Conservation (phyloP, 2,113 vertebrate species). For the Zosterops lateralis region DNA sequence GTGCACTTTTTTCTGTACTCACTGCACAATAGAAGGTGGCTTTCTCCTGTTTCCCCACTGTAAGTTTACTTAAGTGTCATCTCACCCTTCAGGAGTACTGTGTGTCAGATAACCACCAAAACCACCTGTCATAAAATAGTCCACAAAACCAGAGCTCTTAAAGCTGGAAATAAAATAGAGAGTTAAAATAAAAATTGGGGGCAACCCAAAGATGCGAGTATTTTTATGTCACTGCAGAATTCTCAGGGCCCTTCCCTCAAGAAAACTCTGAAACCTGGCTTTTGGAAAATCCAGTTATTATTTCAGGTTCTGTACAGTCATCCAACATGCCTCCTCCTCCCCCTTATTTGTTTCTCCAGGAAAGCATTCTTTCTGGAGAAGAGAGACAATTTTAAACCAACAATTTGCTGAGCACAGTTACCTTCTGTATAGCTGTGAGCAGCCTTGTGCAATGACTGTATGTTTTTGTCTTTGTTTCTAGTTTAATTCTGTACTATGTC, state of each 20-base stretch:
- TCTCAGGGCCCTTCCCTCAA: slow-evolving; percentile 25
- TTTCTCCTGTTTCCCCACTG: background rate
- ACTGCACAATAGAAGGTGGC: background rate
- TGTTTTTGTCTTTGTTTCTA: background rate
- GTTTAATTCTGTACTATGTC: background rate
- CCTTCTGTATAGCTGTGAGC: slow-evolving; percentile 18
- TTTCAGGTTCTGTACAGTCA: background rate
- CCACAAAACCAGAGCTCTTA: background rate
- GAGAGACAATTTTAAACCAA: background rate
- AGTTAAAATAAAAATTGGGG: background rate
- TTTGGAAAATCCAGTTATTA: background rate
- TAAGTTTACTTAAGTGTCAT: background rate
- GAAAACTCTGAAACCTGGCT: background rate
- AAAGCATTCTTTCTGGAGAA: background rate
- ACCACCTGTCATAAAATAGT: background rate
- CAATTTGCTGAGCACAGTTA: background rate
- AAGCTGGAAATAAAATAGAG: background rate
- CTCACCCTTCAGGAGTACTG: background rate
- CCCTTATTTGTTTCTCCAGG: background rate
- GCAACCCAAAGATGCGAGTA: background rate
- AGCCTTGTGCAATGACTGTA: background rate
- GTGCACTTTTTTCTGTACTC: background rate
- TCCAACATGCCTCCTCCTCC: background rate
- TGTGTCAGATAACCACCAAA: background rate
- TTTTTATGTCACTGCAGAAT: background rate